Evolutionary conservation across 2,113 vertebrate species (phyloP).

Genomic region (Lepus americanus): DNA sequence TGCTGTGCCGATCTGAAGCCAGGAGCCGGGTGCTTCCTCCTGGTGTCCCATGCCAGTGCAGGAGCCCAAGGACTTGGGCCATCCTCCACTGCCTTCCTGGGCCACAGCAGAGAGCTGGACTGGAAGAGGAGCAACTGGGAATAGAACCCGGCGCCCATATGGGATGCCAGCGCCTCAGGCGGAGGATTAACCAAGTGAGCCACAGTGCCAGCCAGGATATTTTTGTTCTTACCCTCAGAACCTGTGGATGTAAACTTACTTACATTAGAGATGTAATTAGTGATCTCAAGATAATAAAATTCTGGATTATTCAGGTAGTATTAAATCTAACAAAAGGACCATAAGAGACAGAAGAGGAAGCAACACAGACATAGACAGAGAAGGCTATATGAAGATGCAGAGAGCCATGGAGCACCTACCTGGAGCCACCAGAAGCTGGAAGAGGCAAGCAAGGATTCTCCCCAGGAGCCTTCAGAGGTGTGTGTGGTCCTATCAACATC

Average conservation of each 20-base stretch:
- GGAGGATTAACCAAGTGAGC: too few species aligned
- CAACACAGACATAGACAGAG: neutral
- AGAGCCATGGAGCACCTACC: neutral
- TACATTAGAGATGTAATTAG: neutral
- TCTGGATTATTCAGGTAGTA: neutral
- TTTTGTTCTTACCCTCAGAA: neutral
- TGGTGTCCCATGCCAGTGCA: too few species aligned
- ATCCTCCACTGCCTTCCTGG: too few species aligned
- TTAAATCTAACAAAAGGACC: conserved; percentile 30
- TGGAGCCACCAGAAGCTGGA: neutral
- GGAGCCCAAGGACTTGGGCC: too few species aligned
- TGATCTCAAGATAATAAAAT: neutral
- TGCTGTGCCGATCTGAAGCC: too few species aligned
- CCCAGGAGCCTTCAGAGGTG: neutral
- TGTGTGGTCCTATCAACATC: neutral
- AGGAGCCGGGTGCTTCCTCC: too few species aligned
- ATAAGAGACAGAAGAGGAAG: conserved; percentile 1
- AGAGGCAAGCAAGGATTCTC: neutral
- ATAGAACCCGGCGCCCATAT: too few species aligned
- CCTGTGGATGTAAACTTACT: neutral
- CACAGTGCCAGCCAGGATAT: neutral
- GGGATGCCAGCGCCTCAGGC: too few species aligned
- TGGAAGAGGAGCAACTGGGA: too few species aligned
- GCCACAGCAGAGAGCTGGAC: too few species aligned
- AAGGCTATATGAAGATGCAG: neutral